phyloP scores from a whole-genome alignment of 1,140 invertebrate genomes.

The Acyrthosiphon pisum region DNA sequence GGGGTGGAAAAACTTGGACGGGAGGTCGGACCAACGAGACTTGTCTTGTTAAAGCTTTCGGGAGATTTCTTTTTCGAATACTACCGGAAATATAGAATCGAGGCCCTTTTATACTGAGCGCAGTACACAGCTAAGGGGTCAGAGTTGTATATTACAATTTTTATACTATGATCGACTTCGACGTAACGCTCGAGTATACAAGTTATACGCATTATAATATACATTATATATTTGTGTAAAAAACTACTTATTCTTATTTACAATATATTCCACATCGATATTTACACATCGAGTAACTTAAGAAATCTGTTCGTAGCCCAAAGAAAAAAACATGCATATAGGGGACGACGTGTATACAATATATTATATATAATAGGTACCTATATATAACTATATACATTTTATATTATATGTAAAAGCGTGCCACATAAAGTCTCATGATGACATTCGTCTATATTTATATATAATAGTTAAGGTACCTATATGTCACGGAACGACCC shows the following conservation, averaged over 20 bases:
- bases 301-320: not conserved
- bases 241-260: not conserved
- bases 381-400: not conserved
- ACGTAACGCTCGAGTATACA: not conserved
- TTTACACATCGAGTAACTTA: not conserved
- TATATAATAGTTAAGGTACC: not conserved
- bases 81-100: conserved; percentile 43
- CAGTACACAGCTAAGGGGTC: not conserved
- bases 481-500: not conserved
- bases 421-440: not conserved
- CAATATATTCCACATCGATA: not conserved
- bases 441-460: not conserved
- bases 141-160: conserved; percentile 1
- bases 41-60: conserved; percentile 41
- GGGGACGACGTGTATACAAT: not conserved
- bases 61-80: conserved; percentile 48
- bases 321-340: not conserved
- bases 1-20: conserved; percentile 40
- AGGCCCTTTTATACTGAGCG: conserved; percentile 5
- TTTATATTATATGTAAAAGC: not conserved
- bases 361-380: not conserved
- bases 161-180: conserved; percentile 16
- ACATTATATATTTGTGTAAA: not conserved
- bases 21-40: conserved; percentile 18
- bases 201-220: conserved; percentile 7